phyloP scores from a whole-genome alignment of 2,888 invertebrate species.

The Parnassius mnemosyne region DNA sequence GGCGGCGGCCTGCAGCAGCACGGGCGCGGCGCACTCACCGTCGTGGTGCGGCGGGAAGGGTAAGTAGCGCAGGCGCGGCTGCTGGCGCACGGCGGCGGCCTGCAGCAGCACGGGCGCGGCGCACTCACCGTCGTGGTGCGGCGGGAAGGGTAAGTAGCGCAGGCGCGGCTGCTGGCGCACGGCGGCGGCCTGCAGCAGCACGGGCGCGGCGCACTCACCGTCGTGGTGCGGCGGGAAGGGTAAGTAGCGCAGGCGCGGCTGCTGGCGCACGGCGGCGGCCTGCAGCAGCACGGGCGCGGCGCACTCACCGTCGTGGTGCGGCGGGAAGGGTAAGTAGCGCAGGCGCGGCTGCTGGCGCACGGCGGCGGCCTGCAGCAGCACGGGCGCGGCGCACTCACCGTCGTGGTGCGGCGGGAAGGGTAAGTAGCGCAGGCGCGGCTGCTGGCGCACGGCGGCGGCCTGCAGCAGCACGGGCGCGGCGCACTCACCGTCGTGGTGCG shows the following conservation, averaged over 20 bases:
- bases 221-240: conserved; percentile 85
- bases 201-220: conserved; percentile 82
- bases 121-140: no score
- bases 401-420: neutral
- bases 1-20: no score
- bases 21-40: no score
- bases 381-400: conserved; percentile 82
- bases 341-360: conserved; percentile 82
- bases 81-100: no score
- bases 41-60: no score
- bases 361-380: conserved; percentile 89
- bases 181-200: conserved; percentile 90
- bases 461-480: conserved; percentile 79
- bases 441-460: conserved; percentile 84
- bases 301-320: conserved; percentile 41
- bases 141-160: no score
- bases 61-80: no score
- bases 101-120: no score
- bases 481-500: conserved; percentile 17
- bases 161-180: no score
- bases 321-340: conserved; percentile 89
- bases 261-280: conserved; percentile 84
- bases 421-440: conserved; percentile 41
- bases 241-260: conserved; percentile 82
- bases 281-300: conserved; percentile 87